These are phyloP conservation scores for Agrilus biguttatus DNA, from an alignment of 2,888 invertebrate genomes.

Conservation along the genomic window DNA sequence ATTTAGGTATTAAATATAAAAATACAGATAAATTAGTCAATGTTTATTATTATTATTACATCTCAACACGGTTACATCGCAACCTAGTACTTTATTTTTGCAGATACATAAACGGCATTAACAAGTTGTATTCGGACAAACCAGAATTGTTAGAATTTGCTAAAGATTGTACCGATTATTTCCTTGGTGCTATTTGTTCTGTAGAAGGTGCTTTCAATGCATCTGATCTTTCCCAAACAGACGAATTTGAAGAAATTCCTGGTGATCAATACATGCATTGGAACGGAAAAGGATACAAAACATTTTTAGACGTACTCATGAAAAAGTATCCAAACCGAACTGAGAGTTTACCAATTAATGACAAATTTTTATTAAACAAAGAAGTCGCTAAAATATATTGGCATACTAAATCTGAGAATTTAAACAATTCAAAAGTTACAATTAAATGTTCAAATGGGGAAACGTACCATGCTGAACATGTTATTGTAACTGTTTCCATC, in stretches of 20 bases:
- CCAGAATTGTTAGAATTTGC: no score
- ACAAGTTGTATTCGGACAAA: no score
- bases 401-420: constrained; percentile 6
- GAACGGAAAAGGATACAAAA: constrained; percentile 57
- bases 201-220: constrained; percentile 41
- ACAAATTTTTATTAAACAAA: constrained; percentile 13
- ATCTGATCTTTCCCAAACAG: constrained; percentile 51
- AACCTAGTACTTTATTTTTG: no score
- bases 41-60: no score
- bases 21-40: no score
- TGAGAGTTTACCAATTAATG: constrained; percentile 9
- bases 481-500: constrained; percentile 49
- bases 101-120: no score
- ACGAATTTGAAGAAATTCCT: constrained; percentile 50
- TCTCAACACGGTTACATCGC: no score
- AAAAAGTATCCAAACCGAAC: constrained; percentile 2
- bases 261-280: constrained; percentile 58
- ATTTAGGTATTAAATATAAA: no score
- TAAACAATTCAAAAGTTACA: constrained; percentile 15
- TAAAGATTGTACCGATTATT: no score
- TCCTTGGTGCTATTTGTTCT: no score
- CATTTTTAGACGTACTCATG: constrained; percentile 51
- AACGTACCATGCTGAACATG: constrained; percentile 38
- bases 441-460: constrained; percentile 36
- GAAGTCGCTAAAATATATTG: constrained; percentile 10